These are phyloP conservation scores for Leucophenga maculata DNA, from an alignment of 2,888 invertebrate species.

Conservation along the genomic window DNA sequence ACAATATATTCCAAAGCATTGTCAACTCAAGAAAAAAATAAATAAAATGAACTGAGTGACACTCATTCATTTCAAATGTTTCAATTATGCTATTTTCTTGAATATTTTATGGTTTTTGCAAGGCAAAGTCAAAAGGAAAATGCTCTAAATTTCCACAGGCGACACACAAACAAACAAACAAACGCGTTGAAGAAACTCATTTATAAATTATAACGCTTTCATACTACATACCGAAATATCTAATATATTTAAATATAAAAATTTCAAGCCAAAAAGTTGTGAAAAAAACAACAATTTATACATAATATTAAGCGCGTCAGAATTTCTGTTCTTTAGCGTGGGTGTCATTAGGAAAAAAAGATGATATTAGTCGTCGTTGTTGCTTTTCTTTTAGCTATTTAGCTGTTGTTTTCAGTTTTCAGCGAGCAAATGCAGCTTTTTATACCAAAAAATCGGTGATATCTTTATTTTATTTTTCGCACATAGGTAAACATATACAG, in stretches of 20 bases:
- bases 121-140: not conserved
- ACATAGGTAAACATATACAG: conserved; percentile 1
- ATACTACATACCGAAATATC: not conserved
- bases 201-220: conserved; percentile 19
- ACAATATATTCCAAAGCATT: no score
- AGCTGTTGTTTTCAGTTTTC: conserved; percentile 5
- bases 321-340: conserved; percentile 44
- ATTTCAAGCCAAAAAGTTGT: conserved; percentile 27
- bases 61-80: no score
- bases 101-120: no score
- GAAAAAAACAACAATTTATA: conserved; percentile 31
- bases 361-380: conserved; percentile 7
- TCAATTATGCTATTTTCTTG: no score
- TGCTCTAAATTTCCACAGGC: not conserved
- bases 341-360: conserved; percentile 38
- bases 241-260: conserved; percentile 3
- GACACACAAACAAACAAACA: not conserved
- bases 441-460: conserved; percentile 16
- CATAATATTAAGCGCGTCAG: conserved; percentile 56
- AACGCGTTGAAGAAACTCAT: no score
- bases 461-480: not conserved
- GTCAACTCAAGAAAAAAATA: not conserved
- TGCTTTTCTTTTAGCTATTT: conserved; percentile 3
- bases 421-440: conserved; percentile 8
- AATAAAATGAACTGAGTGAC: no score